A percentile compares a stretch with the other conserved stretches of the same genome.
These are phyloP conservation scores for Patella caerulea DNA, from an alignment of 2,888 invertebrate genomes.

Conservation along the genomic window DNA sequence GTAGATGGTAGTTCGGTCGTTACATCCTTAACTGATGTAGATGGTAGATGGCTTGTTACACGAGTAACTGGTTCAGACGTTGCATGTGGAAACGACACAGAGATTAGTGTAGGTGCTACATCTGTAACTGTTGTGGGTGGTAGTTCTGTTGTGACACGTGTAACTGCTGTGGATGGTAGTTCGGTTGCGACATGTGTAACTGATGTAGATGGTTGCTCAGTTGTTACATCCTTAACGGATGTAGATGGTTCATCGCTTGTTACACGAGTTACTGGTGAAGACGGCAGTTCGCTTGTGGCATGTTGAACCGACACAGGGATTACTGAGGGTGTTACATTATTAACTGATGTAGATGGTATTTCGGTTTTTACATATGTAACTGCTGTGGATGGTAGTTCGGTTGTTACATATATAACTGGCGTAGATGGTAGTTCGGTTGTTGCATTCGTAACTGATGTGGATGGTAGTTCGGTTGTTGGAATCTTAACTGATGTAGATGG, in stretches of 20 bases:
- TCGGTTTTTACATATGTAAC: neutral
- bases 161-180: neutral
- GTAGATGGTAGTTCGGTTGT: neutral
- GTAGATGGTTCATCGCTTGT: neutral
- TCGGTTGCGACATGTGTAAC: neutral
- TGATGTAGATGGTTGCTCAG: neutral
- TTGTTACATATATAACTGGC: neutral
- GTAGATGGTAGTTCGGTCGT: neutral
- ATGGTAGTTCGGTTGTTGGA: neutral
- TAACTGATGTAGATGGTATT: neutral
- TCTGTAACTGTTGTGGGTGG: neutral
- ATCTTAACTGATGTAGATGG: neutral
- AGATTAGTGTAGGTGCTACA: neutral
- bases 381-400: neutral
- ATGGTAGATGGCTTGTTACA: neutral
- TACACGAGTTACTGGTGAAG: neutral
- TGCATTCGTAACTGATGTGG: neutral
- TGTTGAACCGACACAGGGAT: neutral
- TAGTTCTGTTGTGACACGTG: neutral
- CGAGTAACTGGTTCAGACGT: neutral
- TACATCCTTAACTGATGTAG: neutral
- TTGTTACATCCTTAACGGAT: neutral
- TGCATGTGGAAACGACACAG: neutral
- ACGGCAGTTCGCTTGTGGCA: neutral
- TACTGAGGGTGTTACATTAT: neutral